Conservation (phyloP, 2,113 vertebrate genomes). For the Dipodomys ordii region DNA sequence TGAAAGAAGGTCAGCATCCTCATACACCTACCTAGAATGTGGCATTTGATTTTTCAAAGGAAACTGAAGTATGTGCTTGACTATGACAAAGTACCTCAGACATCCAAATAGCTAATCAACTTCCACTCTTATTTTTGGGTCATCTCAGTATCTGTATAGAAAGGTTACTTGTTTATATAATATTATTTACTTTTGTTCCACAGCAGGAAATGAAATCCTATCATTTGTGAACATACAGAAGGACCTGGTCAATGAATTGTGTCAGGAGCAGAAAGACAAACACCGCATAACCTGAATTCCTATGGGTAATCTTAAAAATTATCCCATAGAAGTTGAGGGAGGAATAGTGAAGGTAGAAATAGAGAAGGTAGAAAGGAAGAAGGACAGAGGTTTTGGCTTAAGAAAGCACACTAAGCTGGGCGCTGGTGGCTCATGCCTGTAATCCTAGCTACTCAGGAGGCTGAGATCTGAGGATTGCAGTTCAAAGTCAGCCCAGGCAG, state of each 20-base stretch:
- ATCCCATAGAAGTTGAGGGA: not conserved
- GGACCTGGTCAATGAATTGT: too few species aligned
- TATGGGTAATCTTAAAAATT: not conserved
- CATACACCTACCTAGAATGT: not conserved
- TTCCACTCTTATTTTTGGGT: not conserved
- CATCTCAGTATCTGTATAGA: not conserved
- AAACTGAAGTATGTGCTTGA: conserved; percentile 1
- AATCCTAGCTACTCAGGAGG: too few species aligned
- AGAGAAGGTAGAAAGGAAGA: not conserved
- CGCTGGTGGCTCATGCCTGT: too few species aligned
- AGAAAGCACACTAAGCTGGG: too few species aligned
- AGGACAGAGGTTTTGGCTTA: not conserved
- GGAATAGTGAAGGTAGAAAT: too few species aligned
- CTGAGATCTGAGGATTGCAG: too few species aligned
- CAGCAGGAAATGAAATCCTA: not conserved
- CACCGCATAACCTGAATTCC: not conserved
- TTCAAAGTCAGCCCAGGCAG: too few species aligned
- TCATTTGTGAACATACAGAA: not conserved
- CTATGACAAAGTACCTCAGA: conserved; percentile 5
- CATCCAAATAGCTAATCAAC: conserved; percentile 16
- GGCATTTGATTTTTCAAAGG: conserved; percentile 16
- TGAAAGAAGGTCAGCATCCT: not conserved
- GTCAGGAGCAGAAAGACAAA: not conserved
- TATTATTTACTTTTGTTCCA: not conserved
- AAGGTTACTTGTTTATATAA: conserved; percentile 31